Evolutionary conservation across 2,113 vertebrate species (phyloP), one percentile per base, ranked within the genome.

Genomic region (Lamprologus lemairii): DNA sequence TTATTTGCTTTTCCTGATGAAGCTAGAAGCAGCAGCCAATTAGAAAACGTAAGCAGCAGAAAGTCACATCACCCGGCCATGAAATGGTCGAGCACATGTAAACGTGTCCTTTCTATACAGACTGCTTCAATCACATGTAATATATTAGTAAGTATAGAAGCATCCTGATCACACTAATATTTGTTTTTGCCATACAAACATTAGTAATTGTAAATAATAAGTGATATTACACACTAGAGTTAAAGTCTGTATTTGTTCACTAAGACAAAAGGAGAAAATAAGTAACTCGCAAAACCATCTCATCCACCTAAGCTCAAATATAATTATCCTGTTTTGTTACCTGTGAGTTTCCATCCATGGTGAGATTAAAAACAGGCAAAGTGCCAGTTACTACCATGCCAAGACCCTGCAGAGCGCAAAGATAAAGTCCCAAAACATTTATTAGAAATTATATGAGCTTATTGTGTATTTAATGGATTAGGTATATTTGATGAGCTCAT

Each of bases 331-430:
- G 16, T 84, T 79, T 63, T 55, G 19, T 96, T 97, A 96, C 97
- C 98, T 96, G 98, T 95, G 97, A 97, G 86, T 97, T 96, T 93
- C 97, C 97, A 79, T 99, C 97, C 95, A 98, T 97, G 0, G 98
- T 99, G 88, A 99, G 96, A 95, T 99, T 99, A 95, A 99, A 99
- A 19, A 99, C 99, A 1, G 99, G 98, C 87, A 99, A 94, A 1
- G 98, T 99, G 82, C 99, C 99, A 1, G 99, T 99, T 80, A 99
- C 97, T 58, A 99, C 98, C 94, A 99, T 94, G n/a, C 98, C 98
- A 87, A 99, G 96, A 33, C 98, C 98, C 99, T 99, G 92, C n/a
- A 86, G 75, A 91, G 37, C 12, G 11, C 35, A 81, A 86, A 81
- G 7, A 90, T 26, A 93, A 58, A 81, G 23, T 53, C 11, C 26